Percentiles rank a stretch among this genome's conserved stretches.
phyloP scores from a whole-genome alignment of 1,140 invertebrate species.

The Heterodera schachtii region DNA sequence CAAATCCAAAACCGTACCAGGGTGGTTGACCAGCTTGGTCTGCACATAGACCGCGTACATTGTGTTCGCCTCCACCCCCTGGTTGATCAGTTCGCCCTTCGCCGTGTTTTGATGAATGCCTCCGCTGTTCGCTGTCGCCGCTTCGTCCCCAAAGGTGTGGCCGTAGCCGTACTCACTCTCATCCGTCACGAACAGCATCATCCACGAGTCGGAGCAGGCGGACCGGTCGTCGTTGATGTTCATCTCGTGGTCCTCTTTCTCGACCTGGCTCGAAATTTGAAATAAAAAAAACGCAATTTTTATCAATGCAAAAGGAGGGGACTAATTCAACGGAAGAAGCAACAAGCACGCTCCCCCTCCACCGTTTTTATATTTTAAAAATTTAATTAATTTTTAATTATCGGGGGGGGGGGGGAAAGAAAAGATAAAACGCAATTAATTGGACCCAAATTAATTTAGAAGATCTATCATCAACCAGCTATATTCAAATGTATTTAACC shows the following conservation, averaged over 20 bases:
- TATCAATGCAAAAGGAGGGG: too few relatives aligned
- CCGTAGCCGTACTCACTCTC: conserved; percentile 30
- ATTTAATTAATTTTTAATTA: too few relatives aligned
- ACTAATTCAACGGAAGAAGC: not conserved
- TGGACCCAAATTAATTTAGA: too few relatives aligned
- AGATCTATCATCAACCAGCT: too few relatives aligned
- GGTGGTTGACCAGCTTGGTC: conserved; percentile 59
- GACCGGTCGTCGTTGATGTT: conserved; percentile 61
- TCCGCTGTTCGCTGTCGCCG: not conserved
- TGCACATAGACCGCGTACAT: conserved; percentile 64
- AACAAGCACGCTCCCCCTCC: too few relatives aligned
- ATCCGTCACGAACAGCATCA: conserved; percentile 55
- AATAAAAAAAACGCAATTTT: too few relatives aligned
- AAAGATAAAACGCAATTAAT: too few relatives aligned
- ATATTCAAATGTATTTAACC: too few relatives aligned
- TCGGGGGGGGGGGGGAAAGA: too few relatives aligned
- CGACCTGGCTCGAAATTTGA: not conserved
- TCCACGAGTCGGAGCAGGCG: conserved; percentile 63
- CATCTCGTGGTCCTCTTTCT: conserved; percentile 53
- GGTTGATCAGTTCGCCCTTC: conserved; percentile 34
- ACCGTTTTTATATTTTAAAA: too few relatives aligned
- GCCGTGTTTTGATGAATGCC: not conserved
- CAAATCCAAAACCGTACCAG: conserved; percentile 19
- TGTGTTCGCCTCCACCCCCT: conserved; percentile 55
- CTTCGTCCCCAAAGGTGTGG: conserved; percentile 9